A percentile compares a stretch with the other conserved stretches of the same genome.
Conservation (phyloP, 1,140 invertebrate genomes). For the Drosophila auraria region DNA sequence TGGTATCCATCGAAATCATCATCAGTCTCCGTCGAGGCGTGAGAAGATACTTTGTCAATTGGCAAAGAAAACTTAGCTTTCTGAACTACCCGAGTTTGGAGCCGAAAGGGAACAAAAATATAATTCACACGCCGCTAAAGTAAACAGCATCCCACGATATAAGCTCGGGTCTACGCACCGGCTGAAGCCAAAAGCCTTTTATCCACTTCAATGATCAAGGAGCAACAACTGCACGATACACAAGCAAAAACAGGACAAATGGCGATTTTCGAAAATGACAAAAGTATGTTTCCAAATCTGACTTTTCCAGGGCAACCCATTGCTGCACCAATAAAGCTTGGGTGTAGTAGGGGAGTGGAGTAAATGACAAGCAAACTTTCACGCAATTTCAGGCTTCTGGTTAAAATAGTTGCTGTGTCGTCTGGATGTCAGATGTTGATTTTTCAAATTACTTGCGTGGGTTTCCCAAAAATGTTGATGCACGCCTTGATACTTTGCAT, state of each 20-base stretch:
- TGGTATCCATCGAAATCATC: slow-evolving; percentile 54
- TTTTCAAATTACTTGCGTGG: slow-evolving; percentile 79
- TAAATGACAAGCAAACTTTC: slow-evolving; percentile 54
- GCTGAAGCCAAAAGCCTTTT: slow-evolving; percentile 69
- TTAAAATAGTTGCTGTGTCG: slow-evolving; percentile 60
- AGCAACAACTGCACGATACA: slow-evolving; percentile 68
- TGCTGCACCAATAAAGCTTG: slow-evolving; percentile 6
- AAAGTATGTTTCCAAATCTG: slow-evolving; percentile 82
- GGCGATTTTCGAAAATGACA: slow-evolving; percentile 83
- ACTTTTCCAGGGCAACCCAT: slow-evolving; percentile 75
- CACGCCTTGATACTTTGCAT: slow-evolving; percentile 10
- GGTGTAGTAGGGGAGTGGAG: neutral
- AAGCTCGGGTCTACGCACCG: slow-evolving; percentile 34
- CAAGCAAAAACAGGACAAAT: slow-evolving; percentile 60
- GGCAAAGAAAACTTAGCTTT: slow-evolving; percentile 73
- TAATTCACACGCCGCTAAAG: slow-evolving; percentile 72
- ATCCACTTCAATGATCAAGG: slow-evolving; percentile 78
- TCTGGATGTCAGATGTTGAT: slow-evolving; percentile 71
- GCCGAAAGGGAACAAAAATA: slow-evolving; percentile 34
- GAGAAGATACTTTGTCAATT: slow-evolving; percentile 83
- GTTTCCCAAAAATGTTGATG: slow-evolving; percentile 70
- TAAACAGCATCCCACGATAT: slow-evolving; percentile 55
- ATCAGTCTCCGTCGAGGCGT: slow-evolving; percentile 20
- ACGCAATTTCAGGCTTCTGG: slow-evolving; percentile 53
- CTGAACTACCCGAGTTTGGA: slow-evolving; percentile 56